Base-by-base conservation (phyloP, 2,888 invertebrate species). In the Platypus cylindrus region DNA sequence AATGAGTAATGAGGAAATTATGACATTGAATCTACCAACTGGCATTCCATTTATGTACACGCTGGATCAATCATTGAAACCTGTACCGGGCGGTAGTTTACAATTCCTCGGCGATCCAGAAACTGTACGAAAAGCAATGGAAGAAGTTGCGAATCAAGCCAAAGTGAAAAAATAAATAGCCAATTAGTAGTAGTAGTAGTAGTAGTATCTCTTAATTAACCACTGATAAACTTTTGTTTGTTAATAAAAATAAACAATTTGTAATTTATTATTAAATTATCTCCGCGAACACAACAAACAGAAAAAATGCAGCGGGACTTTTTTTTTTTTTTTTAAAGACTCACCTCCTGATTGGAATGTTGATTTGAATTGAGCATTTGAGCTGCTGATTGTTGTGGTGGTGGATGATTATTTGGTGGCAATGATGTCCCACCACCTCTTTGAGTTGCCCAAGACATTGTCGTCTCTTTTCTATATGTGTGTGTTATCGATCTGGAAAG, bases 11-110 rank as follows among this genome's bases (percentile, higher is more conserved):
- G 68, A 70, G 9, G 64, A 64, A 38, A 74, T 75, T 32, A 70
- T 72, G 70, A 60, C 59, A 13, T 54, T 75, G 7, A 74, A 75
- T 54, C 55, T 75, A 20, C 75, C 74, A 5, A 74, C 74, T 39
- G 75, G 74, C 34, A 73, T 75, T 47, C 75, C 75, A 24, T 75
- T 75, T 48, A 65, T 70, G 9, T 75, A 74, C 45, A 68, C 68
- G 42, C 51, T 75, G 46, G 71, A 73, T 46, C 66, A 65, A 28
- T 62, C 69, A 41, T 35, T 58, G 37, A 70, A 68, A 40, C 72
- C 74, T 2, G 63, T 71, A 3, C 69, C 70, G 2, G 63, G 68
- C 3, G 66, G 66, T 3, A 70, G 70, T 13, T 67, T 73, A 66
- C 64, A 70, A 51, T 75, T 73, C 55, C 56, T 74, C 38, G 73